Conservation (phyloP, 2,113 vertebrate species). For the Camelus bactrianus region DNA sequence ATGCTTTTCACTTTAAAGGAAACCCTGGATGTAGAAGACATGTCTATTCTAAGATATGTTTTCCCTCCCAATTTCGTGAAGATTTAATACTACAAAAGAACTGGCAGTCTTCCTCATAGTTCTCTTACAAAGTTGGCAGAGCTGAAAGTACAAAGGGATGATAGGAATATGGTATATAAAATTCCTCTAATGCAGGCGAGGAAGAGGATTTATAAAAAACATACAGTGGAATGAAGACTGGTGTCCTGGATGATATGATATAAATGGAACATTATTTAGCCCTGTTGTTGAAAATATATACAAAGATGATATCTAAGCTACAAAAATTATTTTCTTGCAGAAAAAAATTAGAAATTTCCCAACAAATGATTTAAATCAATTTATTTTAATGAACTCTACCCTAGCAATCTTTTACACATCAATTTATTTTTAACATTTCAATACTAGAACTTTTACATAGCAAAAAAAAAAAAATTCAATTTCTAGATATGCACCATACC, state of each 20-base stretch:
- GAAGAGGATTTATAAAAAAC: neutral
- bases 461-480: neutral
- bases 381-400: neutral
- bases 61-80: neutral
- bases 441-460: neutral
- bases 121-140: neutral
- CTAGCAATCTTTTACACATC: neutral
- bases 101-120: neutral
- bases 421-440: constrained; percentile 13
- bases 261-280: neutral
- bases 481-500: neutral
- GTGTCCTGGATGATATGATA: neutral
- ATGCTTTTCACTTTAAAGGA: neutral
- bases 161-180: neutral
- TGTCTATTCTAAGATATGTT: neutral
- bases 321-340: neutral
- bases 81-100: neutral
- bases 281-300: neutral
- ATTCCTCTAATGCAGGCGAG: neutral
- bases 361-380: neutral
- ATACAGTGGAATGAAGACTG: neutral
- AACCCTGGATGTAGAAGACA: neutral
- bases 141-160: neutral
- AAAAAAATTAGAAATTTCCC: neutral
- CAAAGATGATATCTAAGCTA: neutral